Evolutionary conservation across 2,888 invertebrate genomes (phyloP).

Genomic region (Oscheius onirici): DNA sequence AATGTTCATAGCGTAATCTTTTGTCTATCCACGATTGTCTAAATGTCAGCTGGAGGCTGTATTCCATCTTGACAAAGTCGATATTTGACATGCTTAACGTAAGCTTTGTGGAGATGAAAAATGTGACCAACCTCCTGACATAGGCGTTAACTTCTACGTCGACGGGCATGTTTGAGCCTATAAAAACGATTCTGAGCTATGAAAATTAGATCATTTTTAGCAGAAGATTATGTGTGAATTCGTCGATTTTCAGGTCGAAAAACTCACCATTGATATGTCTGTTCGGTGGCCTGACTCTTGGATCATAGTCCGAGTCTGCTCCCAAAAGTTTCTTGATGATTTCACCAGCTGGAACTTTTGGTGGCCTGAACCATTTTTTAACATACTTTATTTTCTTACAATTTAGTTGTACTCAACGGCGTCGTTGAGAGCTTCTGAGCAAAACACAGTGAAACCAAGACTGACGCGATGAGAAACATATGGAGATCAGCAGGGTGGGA

Average conservation of each 20-base stretch:
- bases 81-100: conserved; percentile 26
- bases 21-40: conserved; percentile 27
- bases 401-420: no score
- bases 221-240: no score
- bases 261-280: conserved; percentile 1
- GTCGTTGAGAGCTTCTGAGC: no score
- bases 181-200: not conserved
- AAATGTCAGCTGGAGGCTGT: conserved; percentile 25
- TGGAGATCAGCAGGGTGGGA: no score
- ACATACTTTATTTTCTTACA: no score
- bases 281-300: not conserved
- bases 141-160: conserved; percentile 30
- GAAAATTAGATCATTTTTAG: no score
- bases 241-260: not conserved
- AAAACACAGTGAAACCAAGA: no score
- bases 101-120: not conserved
- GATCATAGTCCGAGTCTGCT: conserved; percentile 1
- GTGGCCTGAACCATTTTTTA: not conserved
- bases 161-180: conserved; percentile 19
- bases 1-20: conserved; percentile 11
- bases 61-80: conserved; percentile 34
- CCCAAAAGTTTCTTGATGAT: conserved; percentile 5
- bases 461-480: no score
- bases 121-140: conserved; percentile 14
- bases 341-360: conserved; percentile 8